Evolutionary conservation across 2,888 invertebrate genomes (phyloP).

Genomic region (Apoda limacodes): DNA sequence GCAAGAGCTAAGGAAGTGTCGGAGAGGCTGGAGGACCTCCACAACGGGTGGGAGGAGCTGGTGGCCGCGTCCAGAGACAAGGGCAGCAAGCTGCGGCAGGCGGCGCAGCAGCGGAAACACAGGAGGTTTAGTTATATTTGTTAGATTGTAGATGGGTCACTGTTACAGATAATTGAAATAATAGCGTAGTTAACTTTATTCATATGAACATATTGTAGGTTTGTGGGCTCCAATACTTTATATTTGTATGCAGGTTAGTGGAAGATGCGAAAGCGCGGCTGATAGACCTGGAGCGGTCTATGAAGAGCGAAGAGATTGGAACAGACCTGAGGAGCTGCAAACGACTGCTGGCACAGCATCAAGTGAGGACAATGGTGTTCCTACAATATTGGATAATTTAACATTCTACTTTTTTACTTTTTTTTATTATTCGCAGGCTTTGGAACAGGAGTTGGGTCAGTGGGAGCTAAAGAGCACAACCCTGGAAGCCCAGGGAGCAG

Average conservation of each 20-base stretch:
- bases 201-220: no score
- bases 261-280: conserved; percentile 91
- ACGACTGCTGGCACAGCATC: conserved; percentile 89
- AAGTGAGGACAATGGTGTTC: no score
- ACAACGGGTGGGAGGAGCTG: conserved; percentile 87
- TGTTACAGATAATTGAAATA: no score
- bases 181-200: no score
- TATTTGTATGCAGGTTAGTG: conserved; percentile 72
- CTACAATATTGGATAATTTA: no score
- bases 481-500: conserved; percentile 83
- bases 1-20: conserved; percentile 80
- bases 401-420: not conserved
- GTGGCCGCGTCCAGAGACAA: conserved; percentile 85
- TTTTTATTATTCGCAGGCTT: conserved; percentile 39
- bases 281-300: conserved; percentile 83
- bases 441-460: conserved; percentile 88
- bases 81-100: conserved; percentile 87
- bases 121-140: no score
- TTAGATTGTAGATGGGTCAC: no score
- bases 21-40: conserved; percentile 83
- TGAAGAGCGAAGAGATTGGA: conserved; percentile 87
- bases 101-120: conserved; percentile 82
- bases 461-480: conserved; percentile 86
- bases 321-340: conserved; percentile 92
- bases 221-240: no score